Conservation (phyloP, 2,797 vertebrate genomes). For the Vireo griseus region DNA sequence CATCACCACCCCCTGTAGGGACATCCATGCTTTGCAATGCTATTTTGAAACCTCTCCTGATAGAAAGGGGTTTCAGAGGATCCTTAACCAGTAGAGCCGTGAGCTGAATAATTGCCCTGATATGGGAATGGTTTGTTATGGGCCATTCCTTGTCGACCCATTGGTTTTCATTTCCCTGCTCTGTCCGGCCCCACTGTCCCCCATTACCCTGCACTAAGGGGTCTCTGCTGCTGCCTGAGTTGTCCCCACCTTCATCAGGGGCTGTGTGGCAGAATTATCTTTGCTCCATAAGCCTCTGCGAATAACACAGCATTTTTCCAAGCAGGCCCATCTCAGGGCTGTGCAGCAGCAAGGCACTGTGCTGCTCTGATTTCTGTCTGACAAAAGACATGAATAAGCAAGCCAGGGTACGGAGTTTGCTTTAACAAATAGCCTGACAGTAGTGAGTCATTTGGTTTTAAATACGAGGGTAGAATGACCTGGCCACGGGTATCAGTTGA, state of each 20-base stretch:
- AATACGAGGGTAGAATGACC: slow-evolving; percentile 56
- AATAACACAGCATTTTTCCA: background rate
- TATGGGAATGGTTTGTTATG: background rate
- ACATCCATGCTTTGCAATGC: background rate
- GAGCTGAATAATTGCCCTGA: background rate
- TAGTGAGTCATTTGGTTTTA: slow-evolving; percentile 52
- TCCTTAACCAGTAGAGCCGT: background rate
- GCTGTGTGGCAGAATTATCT: background rate
- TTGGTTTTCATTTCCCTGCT: background rate
- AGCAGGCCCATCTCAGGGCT: background rate
- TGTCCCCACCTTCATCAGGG: background rate
- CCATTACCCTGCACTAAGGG: background rate
- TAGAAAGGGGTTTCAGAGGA: background rate
- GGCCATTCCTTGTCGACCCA: background rate
- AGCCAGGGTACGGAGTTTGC: background rate
- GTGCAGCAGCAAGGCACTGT: background rate
- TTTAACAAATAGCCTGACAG: slow-evolving; percentile 2
- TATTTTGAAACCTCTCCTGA: background rate
- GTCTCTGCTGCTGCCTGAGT: background rate
- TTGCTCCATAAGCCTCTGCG: background rate
- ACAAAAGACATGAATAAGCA: slow-evolving; percentile 39
- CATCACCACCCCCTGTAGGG: background rate
- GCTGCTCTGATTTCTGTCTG: slow-evolving; percentile 36
- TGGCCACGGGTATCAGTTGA: slow-evolving; percentile 42
- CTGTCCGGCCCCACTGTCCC: background rate